Base-by-base conservation (phyloP, 2,797 vertebrate genomes). In the Platyrinchus mystaceus region DNA sequence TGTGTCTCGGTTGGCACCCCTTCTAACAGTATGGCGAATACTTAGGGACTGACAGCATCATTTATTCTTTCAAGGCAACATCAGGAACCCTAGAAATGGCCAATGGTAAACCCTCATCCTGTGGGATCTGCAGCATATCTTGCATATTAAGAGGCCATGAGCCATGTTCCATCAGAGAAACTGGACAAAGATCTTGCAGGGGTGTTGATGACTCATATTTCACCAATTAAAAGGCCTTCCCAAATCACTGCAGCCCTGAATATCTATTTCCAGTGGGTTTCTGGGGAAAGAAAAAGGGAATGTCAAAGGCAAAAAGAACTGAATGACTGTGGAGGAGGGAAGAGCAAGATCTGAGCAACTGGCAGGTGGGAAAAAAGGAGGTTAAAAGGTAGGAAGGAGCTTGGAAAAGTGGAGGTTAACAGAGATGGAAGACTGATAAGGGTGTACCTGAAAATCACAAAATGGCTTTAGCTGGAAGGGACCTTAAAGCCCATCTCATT, bases 401-500 rank as follows among this genome's bases (percentile, higher is more conserved):
- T 34, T 39, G 44, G 43, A 68, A 32, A 66, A 55, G 26, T 5
- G 7, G 24, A 26, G 9, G 5, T 28, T 56, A 39, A 24, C 21
- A 74, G n/a, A 63, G 46, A 15, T 14, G 27, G 19, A 28, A 46
- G 32, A 10, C 43, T 39, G 19, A 15, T 26, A 41, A 50, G 36
- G 7, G 34, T 37, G 26, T 8, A 44, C 36, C 41, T 70, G 60
- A 30, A 79, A 75, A 37, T 28, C 30, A 14, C 3, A 1, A 22
- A 41, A 23, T 21, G 12, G 7, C 2, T 41, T 60, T 36, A 7
- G 26, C 1, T 41, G 22, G 22, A 2, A 58, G 10, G 10, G 14
- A 23, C 12, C 9, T 19, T 7, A 13, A 59, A 13, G 0, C 0
- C 1, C 60, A 22, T 0, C 36, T 11, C 2, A 1, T 26, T 0